A percentile compares a stretch with the other conserved stretches of the same genome.
phyloP scores from a whole-genome alignment of 1,140 invertebrate genomes.

The Calephelis nemesis region DNA sequence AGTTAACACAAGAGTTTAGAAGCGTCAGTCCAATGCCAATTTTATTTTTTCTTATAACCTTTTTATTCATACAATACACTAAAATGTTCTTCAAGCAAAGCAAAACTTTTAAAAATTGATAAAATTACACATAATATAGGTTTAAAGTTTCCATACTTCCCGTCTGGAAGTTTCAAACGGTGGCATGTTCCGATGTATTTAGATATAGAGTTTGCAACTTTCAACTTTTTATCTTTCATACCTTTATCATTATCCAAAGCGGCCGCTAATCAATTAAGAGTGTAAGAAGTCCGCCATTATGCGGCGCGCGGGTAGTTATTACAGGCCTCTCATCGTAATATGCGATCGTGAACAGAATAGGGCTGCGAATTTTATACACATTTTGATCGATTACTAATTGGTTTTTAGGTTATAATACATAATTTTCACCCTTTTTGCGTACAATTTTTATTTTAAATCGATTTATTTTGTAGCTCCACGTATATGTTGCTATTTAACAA shows the following conservation, averaged over 20 bases:
- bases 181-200: slow-evolving; percentile 43
- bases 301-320: slow-evolving; percentile 71
- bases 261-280: slow-evolving; percentile 79
- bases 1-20: no score
- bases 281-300: slow-evolving; percentile 77
- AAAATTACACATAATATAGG: neutral
- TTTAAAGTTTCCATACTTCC: slow-evolving; percentile 20
- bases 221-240: slow-evolving; percentile 71
- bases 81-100: no score
- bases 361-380: slow-evolving; percentile 72
- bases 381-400: slow-evolving; percentile 71
- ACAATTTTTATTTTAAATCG: slow-evolving; percentile 16
- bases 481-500: slow-evolving; percentile 6
- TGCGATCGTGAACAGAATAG: slow-evolving; percentile 74
- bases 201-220: slow-evolving; percentile 64
- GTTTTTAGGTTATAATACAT: slow-evolving; percentile 43
- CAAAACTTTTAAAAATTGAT: no score
- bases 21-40: no score
- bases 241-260: slow-evolving; percentile 76
- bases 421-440: slow-evolving; percentile 13
- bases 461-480: slow-evolving; percentile 3
- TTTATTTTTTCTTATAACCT: no score
- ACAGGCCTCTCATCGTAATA: slow-evolving; percentile 71
- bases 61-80: no score
- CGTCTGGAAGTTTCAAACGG: slow-evolving; percentile 21